Evolutionary conservation across 2,113 vertebrate species (phyloP), one percentile per base, ranked within the genome.

Genomic region (Marcusenius ussheri): DNA sequence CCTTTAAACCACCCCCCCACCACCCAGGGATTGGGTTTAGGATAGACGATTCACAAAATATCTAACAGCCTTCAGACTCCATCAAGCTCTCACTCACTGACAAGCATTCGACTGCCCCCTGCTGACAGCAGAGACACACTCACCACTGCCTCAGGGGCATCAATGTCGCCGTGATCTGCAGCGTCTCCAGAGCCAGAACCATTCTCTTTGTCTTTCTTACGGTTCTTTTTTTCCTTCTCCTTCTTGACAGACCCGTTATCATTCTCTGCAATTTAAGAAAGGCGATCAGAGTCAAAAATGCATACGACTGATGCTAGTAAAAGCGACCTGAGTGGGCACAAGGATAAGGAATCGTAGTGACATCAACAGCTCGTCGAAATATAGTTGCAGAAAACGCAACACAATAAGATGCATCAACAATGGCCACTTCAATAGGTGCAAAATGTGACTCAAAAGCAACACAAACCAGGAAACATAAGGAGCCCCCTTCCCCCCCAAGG

Each of bases 141-240:
- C 91, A 99, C 98, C 96, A 97, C 97, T 92, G 96, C 96, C 66
- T 97, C 94, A 83, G 98, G 98, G 91, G 98, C 97, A 90, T 97
- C 96, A 17, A 97, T 95, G 90, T 98, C 96, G 89, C 97, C 97
- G 66, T 96, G 94, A 92, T 93, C 95, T 93, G 96, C 92, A 93
- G 97, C 90, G 94, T 97, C 96, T 95, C 94, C 97, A 88, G 95
- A 97, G 95, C 96, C 96, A n/a, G 98, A 98, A 91, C 98, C 98
- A 92, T 99, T 99, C 94, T 99, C 98, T 94, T 99, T 99, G 94
- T 98, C 98, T 91, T 99, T 99, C 94, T 98, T 98, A 88, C 97
- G 96, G 88, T 98, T 99, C 94, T 98, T 99, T 95, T 99, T 99
- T 90, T 99, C 98, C 85, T 99, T 99, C 91, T 99, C 98, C 91